Evolutionary conservation across 2,888 invertebrate species (phyloP).

Genomic region (Timandra comae): DNA sequence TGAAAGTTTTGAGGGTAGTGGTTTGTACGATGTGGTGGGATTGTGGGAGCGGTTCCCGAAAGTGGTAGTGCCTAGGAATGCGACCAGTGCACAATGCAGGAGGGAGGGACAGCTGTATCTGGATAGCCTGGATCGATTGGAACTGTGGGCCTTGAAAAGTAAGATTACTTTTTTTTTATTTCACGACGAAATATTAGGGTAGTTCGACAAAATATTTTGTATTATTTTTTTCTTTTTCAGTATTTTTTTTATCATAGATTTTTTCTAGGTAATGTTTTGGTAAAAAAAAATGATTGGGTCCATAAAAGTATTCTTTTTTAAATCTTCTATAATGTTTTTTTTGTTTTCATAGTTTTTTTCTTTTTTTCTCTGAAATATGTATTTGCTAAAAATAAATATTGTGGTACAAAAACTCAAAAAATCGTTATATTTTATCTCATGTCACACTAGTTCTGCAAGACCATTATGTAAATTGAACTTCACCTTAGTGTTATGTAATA

Average conservation of each 20-base stretch:
- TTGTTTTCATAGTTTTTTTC: neutral
- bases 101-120: slow-evolving; percentile 55
- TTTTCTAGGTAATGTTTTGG: neutral
- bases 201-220: too few relatives aligned
- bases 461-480: too few relatives aligned
- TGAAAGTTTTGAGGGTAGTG: slow-evolving; percentile 44
- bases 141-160: slow-evolving; percentile 77
- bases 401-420: too few relatives aligned
- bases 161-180: slow-evolving; percentile 29
- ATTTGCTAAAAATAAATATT: too few relatives aligned
- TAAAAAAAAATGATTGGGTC: neutral
- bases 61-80: slow-evolving; percentile 62
- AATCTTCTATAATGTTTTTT: neutral
- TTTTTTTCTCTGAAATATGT: too few relatives aligned
- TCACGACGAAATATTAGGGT: slow-evolving; percentile 1
- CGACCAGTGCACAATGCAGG: slow-evolving; percentile 64
- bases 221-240: neutral
- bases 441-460: too few relatives aligned
- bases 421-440: too few relatives aligned
- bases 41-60: slow-evolving; percentile 62
- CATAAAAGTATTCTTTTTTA: neutral
- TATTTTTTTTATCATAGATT: too few relatives aligned
- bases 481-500: too few relatives aligned
- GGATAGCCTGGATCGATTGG: slow-evolving; percentile 53
- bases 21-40: slow-evolving; percentile 45